Evolutionary conservation across 2,113 vertebrate species (phyloP).

Genomic region (Mus pahari): DNA sequence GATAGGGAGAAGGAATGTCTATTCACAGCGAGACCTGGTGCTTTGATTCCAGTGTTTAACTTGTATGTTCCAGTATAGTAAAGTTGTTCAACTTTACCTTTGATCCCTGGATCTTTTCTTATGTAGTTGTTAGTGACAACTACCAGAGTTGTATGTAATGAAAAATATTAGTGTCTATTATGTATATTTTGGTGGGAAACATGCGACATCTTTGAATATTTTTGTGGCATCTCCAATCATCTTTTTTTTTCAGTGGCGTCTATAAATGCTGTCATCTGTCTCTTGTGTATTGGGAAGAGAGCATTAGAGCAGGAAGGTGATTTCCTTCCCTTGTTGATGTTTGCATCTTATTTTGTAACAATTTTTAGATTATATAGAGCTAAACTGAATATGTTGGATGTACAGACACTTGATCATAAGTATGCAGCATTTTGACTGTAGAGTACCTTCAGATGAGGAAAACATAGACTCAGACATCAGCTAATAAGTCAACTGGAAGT

Average conservation of each 20-base stretch:
- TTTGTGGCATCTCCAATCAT: background rate
- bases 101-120: background rate
- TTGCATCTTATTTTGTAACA: background rate
- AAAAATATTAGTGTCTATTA: background rate
- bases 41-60: background rate
- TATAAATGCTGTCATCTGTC: background rate
- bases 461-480: background rate
- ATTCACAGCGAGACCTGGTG: fast-evolving
- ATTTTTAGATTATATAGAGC: conserved; percentile 4
- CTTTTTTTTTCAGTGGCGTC: background rate
- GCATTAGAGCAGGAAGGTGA: background rate
- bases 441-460: conserved; percentile 45
- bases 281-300: background rate
- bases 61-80: background rate
- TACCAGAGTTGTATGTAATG: background rate
- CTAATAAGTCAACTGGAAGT: background rate
- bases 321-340: background rate
- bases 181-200: background rate
- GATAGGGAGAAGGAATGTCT: background rate
- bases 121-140: background rate
- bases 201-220: background rate
- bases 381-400: background rate
- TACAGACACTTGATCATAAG: conserved; percentile 31
- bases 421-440: conserved; percentile 38
- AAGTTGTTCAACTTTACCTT: background rate